Conservation (phyloP, 2,113 vertebrate species). For the Eidolon helvum region DNA sequence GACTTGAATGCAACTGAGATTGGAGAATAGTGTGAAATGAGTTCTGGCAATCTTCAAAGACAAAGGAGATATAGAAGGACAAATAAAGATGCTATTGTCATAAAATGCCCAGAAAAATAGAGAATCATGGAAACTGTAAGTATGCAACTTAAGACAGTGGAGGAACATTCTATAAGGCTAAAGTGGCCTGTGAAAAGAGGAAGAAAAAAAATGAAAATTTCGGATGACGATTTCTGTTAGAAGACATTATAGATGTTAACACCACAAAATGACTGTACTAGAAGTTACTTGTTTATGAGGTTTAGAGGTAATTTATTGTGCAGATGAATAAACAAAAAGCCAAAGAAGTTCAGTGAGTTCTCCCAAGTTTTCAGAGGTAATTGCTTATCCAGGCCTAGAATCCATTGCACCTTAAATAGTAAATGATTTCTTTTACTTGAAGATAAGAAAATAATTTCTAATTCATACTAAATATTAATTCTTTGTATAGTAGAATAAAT, state of each 20-base stretch:
- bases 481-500: not conserved
- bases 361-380: not conserved
- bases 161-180: not conserved
- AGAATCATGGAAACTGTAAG: not conserved
- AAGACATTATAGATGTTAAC: constrained; percentile 20
- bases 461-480: not conserved
- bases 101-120: not conserved
- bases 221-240: not conserved
- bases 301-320: constrained; percentile 17
- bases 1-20: not conserved
- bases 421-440: not conserved
- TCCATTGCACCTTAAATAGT: not conserved
- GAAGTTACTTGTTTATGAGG: not conserved
- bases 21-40: not conserved
- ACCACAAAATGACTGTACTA: not conserved
- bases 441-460: not conserved
- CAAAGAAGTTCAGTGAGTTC: not conserved
- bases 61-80: not conserved
- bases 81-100: not conserved
- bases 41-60: not conserved
- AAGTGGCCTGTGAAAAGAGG: not conserved
- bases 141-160: not conserved
- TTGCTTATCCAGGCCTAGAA: not conserved
- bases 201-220: not conserved
- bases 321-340: not conserved